Evolutionary conservation across 2,888 invertebrate species (phyloP).

Genomic region (Noctua fimbriata): DNA sequence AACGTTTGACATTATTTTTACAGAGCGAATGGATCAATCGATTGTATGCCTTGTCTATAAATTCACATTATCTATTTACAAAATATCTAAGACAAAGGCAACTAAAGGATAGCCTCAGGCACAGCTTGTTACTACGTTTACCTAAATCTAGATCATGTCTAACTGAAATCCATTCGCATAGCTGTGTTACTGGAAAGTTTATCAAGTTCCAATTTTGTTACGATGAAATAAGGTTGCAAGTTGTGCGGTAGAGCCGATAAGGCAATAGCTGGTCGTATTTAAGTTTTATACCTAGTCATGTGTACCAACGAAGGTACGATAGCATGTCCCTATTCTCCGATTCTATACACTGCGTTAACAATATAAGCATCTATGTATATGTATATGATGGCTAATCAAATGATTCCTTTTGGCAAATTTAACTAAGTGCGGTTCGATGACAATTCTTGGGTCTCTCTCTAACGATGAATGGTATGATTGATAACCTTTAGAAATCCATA

Average conservation of each 20-base stretch:
- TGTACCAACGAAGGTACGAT: slow-evolving; percentile 26
- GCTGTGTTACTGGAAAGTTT: background rate
- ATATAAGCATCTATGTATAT: slow-evolving; percentile 15
- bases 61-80: background rate
- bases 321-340: slow-evolving; percentile 27
- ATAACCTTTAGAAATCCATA: slow-evolving; percentile 56
- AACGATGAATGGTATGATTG: slow-evolving; percentile 60
- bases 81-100: background rate
- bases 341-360: slow-evolving; percentile 27
- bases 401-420: slow-evolving; percentile 49
- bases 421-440: slow-evolving; percentile 43
- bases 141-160: slow-evolving; percentile 12
- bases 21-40: background rate
- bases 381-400: slow-evolving; percentile 44
- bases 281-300: slow-evolving; percentile 34
- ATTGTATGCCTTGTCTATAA: too few species aligned
- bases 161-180: slow-evolving; percentile 30
- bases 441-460: slow-evolving; percentile 39
- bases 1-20: background rate
- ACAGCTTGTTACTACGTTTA: background rate
- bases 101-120: slow-evolving; percentile 4
- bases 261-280: slow-evolving; percentile 28
- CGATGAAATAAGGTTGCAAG: slow-evolving; percentile 9
- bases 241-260: background rate
- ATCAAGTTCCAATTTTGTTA: slow-evolving; percentile 12